Base-by-base conservation (phyloP, 2,888 invertebrate species). In the Frankliniella intonsa region DNA sequence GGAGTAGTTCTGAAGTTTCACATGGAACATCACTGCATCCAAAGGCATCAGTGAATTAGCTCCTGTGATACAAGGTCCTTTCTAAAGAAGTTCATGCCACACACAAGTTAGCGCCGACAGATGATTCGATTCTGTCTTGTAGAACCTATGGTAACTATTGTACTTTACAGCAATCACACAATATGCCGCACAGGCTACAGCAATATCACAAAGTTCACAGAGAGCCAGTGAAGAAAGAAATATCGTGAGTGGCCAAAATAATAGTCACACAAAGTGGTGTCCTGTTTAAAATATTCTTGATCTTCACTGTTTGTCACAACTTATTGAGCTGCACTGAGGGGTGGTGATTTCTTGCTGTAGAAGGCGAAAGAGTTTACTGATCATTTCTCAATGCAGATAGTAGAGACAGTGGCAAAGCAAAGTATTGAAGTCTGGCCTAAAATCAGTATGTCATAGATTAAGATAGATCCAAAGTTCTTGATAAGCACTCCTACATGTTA, bases 111-210 rank as follows among this genome's bases (percentile, higher is more conserved):
- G 69, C 62, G 62, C 62, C 62, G 62, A 62, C 69, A 76, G 69
- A 76, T 76, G 69, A 76, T 76, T 76, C 25, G 25, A 76, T 76
- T 76, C 69, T 25, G 25, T 25, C 69, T 25, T 76, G 69, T 76
- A 76, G 69, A 76, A 76, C 69, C 69, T 76, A 76, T 76, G 69
- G 69, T 76, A 76, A 76, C 69, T 76, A 76, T 76, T 76, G 69
- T 76, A 76, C 69, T 76, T 76, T 76, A 76, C 25, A 76, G 69
- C 69, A 76, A 76, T 76, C 69, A 76, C 69, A 76, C 69, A 76
- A 76, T 25, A 76, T 22, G 69, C 69, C 69, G 69, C 69, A 76
- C 69, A 76, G 69, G 69, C 69, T 12, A 22, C 69, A 76, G 69
- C 69, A 76, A 76, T 76, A 76, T 76, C 69, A 76, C 69, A 76